Conservation (phyloP, 2,888 invertebrate species). For the Bombylius discolor region DNA sequence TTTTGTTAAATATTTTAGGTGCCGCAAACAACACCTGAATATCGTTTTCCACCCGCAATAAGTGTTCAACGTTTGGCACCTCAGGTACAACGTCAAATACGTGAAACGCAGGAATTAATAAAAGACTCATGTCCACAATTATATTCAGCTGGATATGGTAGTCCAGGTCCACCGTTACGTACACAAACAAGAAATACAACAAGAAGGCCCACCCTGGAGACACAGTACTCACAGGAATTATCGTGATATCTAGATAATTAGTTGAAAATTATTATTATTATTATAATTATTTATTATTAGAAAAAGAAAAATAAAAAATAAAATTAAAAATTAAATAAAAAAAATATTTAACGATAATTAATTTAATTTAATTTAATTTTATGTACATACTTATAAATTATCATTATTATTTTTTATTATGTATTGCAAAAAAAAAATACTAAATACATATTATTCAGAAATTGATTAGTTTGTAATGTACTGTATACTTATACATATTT, state of each 20-base stretch:
- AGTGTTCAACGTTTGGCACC: conserved; percentile 37
- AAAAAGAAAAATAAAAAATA: conserved; percentile 6
- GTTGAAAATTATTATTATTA: conserved; percentile 16
- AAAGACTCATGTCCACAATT: conserved; percentile 38
- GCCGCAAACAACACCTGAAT: conserved; percentile 29
- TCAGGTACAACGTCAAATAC: conserved; percentile 36
- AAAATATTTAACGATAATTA: background rate
- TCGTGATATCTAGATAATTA: conserved; percentile 39
- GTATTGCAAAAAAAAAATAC: too few relatives aligned
- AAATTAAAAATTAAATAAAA: conserved; percentile 4
- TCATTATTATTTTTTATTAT: too few relatives aligned
- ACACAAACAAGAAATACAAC: conserved; percentile 32
- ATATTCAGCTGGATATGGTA: conserved; percentile 36
- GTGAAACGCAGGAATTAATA: conserved; percentile 38
- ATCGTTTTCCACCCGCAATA: conserved; percentile 36
- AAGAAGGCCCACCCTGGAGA: conserved; percentile 39
- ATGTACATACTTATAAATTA: too few relatives aligned
- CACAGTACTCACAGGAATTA: conserved; percentile 39
- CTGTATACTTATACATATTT: too few relatives aligned
- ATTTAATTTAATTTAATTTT: too few relatives aligned
- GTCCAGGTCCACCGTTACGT: conserved; percentile 36
- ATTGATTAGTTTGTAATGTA: too few relatives aligned
- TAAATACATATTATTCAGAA: too few relatives aligned
- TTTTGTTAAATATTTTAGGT: conserved; percentile 11
- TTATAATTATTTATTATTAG: conserved; percentile 3